A percentile compares a stretch with the other conserved stretches of the same genome.
Conservation (phyloP, 2,797 vertebrate species). For the Danio aesculapii region DNA sequence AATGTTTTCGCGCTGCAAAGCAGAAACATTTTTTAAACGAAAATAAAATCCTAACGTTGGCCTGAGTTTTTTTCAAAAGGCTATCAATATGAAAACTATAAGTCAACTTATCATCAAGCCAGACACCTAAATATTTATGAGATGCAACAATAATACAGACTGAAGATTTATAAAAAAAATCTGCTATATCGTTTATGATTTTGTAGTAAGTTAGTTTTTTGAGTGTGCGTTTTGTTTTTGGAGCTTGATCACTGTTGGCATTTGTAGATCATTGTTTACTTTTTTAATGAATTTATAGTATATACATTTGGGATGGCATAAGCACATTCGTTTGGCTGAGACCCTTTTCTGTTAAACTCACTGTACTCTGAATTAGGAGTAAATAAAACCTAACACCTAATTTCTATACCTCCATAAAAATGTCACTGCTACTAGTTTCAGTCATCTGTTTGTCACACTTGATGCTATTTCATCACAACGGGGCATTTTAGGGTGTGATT, state of each 20-base stretch:
- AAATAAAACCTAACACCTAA: too few relatives aligned
- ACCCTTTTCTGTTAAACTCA: neutral
- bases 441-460: neutral
- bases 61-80: too few relatives aligned
- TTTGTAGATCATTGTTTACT: too few relatives aligned
- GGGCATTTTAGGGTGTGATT: constrained; percentile 7
- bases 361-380: too few relatives aligned
- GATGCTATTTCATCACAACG: neutral
- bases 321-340: neutral
- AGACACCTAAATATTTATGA: too few relatives aligned
- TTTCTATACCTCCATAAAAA: neutral
- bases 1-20: too few relatives aligned
- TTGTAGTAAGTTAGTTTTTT: neutral
- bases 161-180: neutral
- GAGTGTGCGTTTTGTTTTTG: neutral
- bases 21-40: too few relatives aligned
- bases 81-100: too few relatives aligned
- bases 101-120: too few relatives aligned
- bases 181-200: neutral
- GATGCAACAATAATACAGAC: too few relatives aligned
- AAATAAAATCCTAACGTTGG: too few relatives aligned
- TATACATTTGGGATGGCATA: neutral
- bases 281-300: too few relatives aligned
- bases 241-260: neutral
- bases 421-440: neutral